Percentiles rank a stretch among this genome's conserved stretches.
phyloP scores from a whole-genome alignment of 2,888 invertebrate species.

The Idaea dimidiata region DNA sequence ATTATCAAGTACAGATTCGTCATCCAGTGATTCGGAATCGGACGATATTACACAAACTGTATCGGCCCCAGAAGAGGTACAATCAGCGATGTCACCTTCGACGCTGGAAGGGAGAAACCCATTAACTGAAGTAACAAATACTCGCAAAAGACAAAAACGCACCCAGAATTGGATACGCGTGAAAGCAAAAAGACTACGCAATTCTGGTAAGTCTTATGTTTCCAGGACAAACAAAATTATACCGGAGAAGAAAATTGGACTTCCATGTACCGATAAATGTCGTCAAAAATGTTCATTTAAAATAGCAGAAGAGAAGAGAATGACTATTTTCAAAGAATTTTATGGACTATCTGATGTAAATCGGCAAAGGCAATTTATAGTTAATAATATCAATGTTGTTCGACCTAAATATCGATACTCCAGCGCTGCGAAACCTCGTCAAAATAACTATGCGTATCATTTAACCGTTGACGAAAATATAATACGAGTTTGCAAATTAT shows the following conservation, averaged over 20 bases:
- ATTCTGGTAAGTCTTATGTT: not conserved
- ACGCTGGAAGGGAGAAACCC: too few species aligned
- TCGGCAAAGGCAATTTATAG: conserved; percentile 1
- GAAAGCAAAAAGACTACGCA: conserved; percentile 2
- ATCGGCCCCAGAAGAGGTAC: too few species aligned
- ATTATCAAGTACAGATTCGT: too few species aligned
- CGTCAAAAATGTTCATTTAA: not conserved
- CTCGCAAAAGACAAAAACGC: not conserved
- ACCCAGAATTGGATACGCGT: not conserved
- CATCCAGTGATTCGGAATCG: too few species aligned
- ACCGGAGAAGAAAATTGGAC: not conserved
- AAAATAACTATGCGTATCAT: not conserved
- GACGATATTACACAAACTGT: too few species aligned
- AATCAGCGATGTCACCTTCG: too few species aligned
- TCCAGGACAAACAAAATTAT: not conserved
- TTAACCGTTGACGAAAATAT: too few species aligned
- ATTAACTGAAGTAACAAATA: not conserved
- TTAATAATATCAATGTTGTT: not conserved
- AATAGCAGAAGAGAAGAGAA: not conserved
- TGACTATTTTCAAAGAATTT: not conserved
- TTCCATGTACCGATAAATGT: not conserved
- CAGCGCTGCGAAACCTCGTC: not conserved
- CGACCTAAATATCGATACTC: not conserved
- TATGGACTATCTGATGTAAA: not conserved
- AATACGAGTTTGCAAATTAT: too few species aligned